These are phyloP conservation scores for Rhynchophorus ferrugineus DNA, from an alignment of 1,140 invertebrate genomes.

Conservation along the genomic window DNA sequence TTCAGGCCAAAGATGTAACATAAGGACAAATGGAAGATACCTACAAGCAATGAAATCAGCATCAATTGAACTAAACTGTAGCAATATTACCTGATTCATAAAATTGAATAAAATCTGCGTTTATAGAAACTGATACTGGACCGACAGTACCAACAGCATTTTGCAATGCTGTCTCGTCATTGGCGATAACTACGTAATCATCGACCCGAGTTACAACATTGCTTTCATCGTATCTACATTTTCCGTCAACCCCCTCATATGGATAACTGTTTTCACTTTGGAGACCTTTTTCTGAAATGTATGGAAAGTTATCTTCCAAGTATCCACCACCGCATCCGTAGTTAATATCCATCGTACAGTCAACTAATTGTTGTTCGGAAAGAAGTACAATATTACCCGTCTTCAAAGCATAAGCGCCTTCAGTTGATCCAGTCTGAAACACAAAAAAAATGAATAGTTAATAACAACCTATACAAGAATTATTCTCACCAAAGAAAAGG, in stretches of 20 bases:
- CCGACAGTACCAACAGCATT: slow-evolving; percentile 79
- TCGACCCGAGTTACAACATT: slow-evolving; percentile 41
- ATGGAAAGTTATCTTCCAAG: slow-evolving; percentile 8
- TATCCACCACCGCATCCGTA: slow-evolving; percentile 12
- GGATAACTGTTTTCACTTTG: slow-evolving; percentile 14
- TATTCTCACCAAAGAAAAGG: slow-evolving; percentile 43
- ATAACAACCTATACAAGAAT: neutral
- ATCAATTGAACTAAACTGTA: too few species aligned
- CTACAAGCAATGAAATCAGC: too few species aligned
- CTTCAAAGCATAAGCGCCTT: slow-evolving; percentile 88
- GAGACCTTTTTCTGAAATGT: slow-evolving; percentile 12
- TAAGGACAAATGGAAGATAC: neutral
- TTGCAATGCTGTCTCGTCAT: slow-evolving; percentile 59
- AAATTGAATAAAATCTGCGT: slow-evolving; percentile 53
- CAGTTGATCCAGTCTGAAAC: slow-evolving; percentile 37
- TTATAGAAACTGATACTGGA: slow-evolving; percentile 81
- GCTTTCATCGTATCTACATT: slow-evolving; percentile 30
- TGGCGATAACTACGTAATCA: slow-evolving; percentile 37
- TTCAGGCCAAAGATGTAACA: slow-evolving; percentile 32
- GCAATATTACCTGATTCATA: slow-evolving; percentile 22
- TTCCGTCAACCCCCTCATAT: slow-evolving; percentile 10
- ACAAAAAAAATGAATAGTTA: neutral
- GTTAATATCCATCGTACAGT: slow-evolving; percentile 62
- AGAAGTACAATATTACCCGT: slow-evolving; percentile 76
- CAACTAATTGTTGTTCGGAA: slow-evolving; percentile 94